A percentile compares a stretch with the other conserved stretches of the same genome.
Conservation (phyloP, 2,797 vertebrate species). For the Acanthiza pusilla region DNA sequence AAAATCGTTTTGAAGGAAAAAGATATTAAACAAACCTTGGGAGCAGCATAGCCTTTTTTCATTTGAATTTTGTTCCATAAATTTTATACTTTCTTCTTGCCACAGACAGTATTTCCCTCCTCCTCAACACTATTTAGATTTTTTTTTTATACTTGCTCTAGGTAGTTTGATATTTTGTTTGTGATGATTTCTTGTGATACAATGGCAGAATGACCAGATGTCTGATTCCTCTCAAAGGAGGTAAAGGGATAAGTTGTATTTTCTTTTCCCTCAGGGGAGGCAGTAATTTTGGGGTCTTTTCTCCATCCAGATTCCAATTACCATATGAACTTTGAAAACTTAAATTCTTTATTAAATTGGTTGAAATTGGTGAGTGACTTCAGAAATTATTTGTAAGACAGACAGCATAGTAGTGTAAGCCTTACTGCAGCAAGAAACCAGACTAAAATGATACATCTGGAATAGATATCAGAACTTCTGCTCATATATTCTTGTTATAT, state of each 20-base stretch:
- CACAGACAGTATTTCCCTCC: neutral
- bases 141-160: neutral
- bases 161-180: neutral
- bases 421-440: neutral
- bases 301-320: neutral
- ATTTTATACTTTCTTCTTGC: neutral
- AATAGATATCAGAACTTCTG: constrained; percentile 15
- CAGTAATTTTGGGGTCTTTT: neutral
- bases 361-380: neutral
- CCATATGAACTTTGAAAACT: neutral
- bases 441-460: constrained; percentile 12
- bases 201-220: neutral
- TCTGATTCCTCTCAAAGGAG: neutral
- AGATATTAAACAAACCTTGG: neutral
- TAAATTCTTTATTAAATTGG: neutral
- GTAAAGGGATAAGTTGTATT: neutral
- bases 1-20: neutral
- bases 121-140: neutral
- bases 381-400: neutral
- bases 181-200: neutral
- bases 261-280: neutral
- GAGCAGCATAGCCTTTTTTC: neutral
- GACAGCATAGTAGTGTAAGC: neutral
- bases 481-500: neutral
- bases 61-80: neutral